These are phyloP conservation scores for Belgica antarctica DNA, from an alignment of 2,888 invertebrate genomes.

Conservation along the genomic window DNA sequence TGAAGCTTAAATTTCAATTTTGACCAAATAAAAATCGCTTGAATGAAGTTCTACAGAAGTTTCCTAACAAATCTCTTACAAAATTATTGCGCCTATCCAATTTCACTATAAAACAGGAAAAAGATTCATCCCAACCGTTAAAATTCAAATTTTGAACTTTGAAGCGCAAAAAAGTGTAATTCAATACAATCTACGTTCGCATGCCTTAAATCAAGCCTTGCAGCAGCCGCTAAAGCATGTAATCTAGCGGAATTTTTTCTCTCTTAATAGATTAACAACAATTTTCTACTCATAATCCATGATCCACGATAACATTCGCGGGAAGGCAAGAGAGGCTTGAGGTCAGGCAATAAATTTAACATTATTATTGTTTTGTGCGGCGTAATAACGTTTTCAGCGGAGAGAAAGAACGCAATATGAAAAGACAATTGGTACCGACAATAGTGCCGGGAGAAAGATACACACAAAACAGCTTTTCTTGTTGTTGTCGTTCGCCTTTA, in stretches of 20 bases:
- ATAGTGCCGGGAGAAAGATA: slow-evolving; percentile 5
- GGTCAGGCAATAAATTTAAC: slow-evolving; percentile 39
- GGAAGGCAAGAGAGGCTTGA: neutral
- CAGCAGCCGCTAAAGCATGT: neutral
- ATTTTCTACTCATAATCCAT: slow-evolving; percentile 31
- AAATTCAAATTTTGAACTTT: too few relatives aligned
- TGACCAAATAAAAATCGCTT: neutral
- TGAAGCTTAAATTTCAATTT: neutral
- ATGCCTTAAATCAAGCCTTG: too few relatives aligned
- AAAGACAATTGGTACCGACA: slow-evolving; percentile 32
- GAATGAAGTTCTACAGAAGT: too few relatives aligned
- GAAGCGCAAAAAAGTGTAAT: too few relatives aligned
- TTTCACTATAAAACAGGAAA: too few relatives aligned
- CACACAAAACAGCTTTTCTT: slow-evolving; percentile 1
- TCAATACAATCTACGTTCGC: too few relatives aligned
- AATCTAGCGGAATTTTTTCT: too few relatives aligned
- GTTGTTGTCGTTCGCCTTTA: slow-evolving; percentile 27
- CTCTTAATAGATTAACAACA: slow-evolving; percentile 35
- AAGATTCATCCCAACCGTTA: too few relatives aligned
- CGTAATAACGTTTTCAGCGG: slow-evolving; percentile 37
- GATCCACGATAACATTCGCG: slow-evolving; percentile 26
- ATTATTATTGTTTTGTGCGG: slow-evolving; percentile 22
- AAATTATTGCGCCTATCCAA: too few relatives aligned
- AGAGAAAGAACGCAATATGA: slow-evolving; percentile 14
- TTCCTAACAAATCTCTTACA: too few relatives aligned